A percentile compares a stretch with the other conserved stretches of the same genome.
phyloP scores from a whole-genome alignment of 2,888 invertebrate species.

The Ganaspis brasiliensis region DNA sequence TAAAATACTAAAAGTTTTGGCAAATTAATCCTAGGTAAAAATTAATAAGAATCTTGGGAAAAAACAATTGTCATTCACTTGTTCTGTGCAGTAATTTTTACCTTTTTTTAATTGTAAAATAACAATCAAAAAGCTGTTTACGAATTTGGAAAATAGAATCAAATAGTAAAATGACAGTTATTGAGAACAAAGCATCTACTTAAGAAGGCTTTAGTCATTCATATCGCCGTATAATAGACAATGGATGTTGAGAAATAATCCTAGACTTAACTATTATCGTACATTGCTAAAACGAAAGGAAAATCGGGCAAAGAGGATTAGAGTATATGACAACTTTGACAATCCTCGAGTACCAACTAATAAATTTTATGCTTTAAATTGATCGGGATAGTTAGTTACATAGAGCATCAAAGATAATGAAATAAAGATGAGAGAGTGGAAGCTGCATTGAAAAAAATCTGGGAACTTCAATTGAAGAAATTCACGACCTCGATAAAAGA shows the following conservation, averaged over 20 bases:
- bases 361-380: slow-evolving; percentile 22
- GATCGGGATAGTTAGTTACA: slow-evolving; percentile 9
- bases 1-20: no score
- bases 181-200: slow-evolving; percentile 19
- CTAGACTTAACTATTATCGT: slow-evolving; percentile 17
- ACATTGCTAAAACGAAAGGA: slow-evolving; percentile 16
- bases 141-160: background rate
- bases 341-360: slow-evolving; percentile 27
- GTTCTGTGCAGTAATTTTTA: no score
- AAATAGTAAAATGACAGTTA: background rate
- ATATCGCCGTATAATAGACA: slow-evolving; percentile 6
- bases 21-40: no score
- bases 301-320: slow-evolving; percentile 18
- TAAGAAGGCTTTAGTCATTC: slow-evolving; percentile 9
- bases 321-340: slow-evolving; percentile 22
- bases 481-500: slow-evolving; percentile 36
- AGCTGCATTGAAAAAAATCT: slow-evolving; percentile 45
- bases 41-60: no score
- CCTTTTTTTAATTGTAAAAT: no score
- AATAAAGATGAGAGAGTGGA: slow-evolving; percentile 47
- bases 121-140: background rate
- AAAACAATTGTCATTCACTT: no score
- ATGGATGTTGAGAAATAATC: slow-evolving; percentile 37
- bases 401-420: slow-evolving; percentile 25
- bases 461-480: slow-evolving; percentile 37